Base-by-base conservation (phyloP, 2,888 invertebrate species). In the Pammene aurita region DNA sequence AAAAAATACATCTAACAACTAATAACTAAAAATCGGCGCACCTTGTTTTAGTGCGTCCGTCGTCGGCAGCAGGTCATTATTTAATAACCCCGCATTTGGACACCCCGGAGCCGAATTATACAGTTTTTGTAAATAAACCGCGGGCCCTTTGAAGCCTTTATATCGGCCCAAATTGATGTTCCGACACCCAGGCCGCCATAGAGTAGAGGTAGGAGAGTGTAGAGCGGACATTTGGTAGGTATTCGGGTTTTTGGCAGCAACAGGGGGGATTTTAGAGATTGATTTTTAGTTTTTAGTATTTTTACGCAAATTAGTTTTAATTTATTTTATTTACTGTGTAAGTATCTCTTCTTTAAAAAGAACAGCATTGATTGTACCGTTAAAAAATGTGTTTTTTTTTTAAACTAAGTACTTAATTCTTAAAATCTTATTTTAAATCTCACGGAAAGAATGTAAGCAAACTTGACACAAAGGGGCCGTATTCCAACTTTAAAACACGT, bases 111-210 rank as follows among this genome's bases (percentile, higher is more conserved):
- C 52, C 71, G 72, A 70, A 72, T 72, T 73, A 67, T 61, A 66
- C 72, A 70, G 74, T 75, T 75, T 74, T 75, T 75, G 73, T 75
- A 73, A 73, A 75, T 74, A 73, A 74, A 74, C 70, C 71, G 70
- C 67, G 69, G 67, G 60, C 54, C 60, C 71, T 70, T 67, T 70
- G 73, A 74, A 68, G 69, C 67, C 69, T 71, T 67, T 72, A 70
- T 68, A 65, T 71, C 69, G 18, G 64, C 42, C 42, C 63, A 60
- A 68, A 68, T 68, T 63, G 68, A 64, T 64, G 63, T 63, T 66
- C 58, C 54, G 66, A 67, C 66, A 61, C 66, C 60, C 18, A 10
- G 26, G 46, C 55, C 18, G 35, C 18, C 41, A 41, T 56, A 44
- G 65, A 48, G n/a, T 56, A 44, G 65, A 48, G n/a, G 7, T 9